These are phyloP conservation scores for Drosophila kohkoa DNA, from an alignment of 1,140 invertebrate genomes.

Conservation along the genomic window DNA sequence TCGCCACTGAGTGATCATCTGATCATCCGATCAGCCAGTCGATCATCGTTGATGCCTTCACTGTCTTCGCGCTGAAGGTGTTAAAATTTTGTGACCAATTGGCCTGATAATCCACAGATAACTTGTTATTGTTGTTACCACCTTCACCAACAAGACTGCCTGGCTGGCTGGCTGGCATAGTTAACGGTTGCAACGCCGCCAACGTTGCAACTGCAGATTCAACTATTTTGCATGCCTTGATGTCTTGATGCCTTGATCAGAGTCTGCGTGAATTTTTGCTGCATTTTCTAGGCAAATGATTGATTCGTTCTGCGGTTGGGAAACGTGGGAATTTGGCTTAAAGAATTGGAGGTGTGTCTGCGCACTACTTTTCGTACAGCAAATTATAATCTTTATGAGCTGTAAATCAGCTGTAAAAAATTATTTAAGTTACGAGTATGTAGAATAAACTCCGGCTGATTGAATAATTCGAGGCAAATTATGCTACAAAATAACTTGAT, in stretches of 20 bases:
- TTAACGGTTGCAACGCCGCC: slow-evolving; percentile 53
- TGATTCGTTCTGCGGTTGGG: slow-evolving; percentile 72
- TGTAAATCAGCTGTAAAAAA: slow-evolving; percentile 71
- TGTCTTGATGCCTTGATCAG: not conserved
- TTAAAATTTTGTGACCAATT: slow-evolving; percentile 83
- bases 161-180: slow-evolving; percentile 4
- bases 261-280: slow-evolving; percentile 16
- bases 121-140: slow-evolving; percentile 17
- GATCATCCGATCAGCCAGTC: slow-evolving; percentile 42
- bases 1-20: slow-evolving; percentile 78
- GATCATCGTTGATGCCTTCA: slow-evolving; percentile 22
- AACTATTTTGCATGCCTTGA: slow-evolving; percentile 57
- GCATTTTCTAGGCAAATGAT: slow-evolving; percentile 65
- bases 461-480: slow-evolving; percentile 10
- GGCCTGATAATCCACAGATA: slow-evolving; percentile 32
- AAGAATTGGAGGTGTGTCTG: slow-evolving; percentile 67
- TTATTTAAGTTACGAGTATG: slow-evolving; percentile 39
- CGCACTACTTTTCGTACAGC: slow-evolving; percentile 66
- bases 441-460: slow-evolving; percentile 11
- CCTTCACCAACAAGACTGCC: slow-evolving; percentile 1
- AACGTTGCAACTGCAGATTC: slow-evolving; percentile 7
- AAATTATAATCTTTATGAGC: slow-evolving; percentile 70
- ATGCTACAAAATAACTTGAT: slow-evolving; percentile 20
- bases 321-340: slow-evolving; percentile 73
- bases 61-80: slow-evolving; percentile 54